Evolutionary conservation across 2,888 invertebrate genomes (phyloP).

Genomic region (Drosophila nr. perissopoda): DNA sequence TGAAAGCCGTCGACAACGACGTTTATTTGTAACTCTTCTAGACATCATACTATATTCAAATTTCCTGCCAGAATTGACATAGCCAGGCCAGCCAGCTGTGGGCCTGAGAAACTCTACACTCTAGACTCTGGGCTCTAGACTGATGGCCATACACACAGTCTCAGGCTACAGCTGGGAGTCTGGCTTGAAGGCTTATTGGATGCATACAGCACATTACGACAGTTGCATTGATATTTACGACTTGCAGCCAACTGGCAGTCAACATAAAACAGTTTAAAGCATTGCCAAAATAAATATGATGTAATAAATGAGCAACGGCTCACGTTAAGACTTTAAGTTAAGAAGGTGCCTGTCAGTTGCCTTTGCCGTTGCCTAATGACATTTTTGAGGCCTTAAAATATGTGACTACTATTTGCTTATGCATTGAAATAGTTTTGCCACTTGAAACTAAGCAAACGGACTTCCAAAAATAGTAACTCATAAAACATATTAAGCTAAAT

Average conservation of each 20-base stretch:
- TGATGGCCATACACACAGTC: conserved; percentile 3
- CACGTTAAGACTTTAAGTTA: conserved; percentile 51
- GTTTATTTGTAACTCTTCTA: conserved; percentile 59
- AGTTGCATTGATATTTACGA: conserved; percentile 60
- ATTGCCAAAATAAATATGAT: conserved; percentile 70
- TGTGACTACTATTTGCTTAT: conserved; percentile 30
- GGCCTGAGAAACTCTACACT: conserved; percentile 54
- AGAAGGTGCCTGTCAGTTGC: conserved; percentile 28
- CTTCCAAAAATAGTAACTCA: conserved; percentile 34
- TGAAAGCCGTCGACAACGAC: conserved; percentile 63
- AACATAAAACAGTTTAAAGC: conserved; percentile 58
- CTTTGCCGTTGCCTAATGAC: conserved; percentile 47
- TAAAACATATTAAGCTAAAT: conserved; percentile 65
- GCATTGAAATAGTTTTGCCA: conserved; percentile 53
- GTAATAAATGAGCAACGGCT: conserved; percentile 53
- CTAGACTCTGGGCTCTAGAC: neutral
- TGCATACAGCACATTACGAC: conserved; percentile 35
- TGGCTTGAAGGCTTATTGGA: conserved; percentile 24
- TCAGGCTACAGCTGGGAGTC: conserved; percentile 27
- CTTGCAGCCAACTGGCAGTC: conserved; percentile 46
- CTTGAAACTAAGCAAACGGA: conserved; percentile 28
- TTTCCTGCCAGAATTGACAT: conserved; percentile 65
- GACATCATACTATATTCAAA: conserved; percentile 59
- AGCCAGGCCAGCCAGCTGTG: conserved; percentile 41
- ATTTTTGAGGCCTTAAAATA: conserved; percentile 27